Percentiles rank a stretch among this genome's conserved stretches.
These are phyloP conservation scores for Limanda limanda DNA, from an alignment of 2,113 vertebrate species.

Conservation along the genomic window DNA sequence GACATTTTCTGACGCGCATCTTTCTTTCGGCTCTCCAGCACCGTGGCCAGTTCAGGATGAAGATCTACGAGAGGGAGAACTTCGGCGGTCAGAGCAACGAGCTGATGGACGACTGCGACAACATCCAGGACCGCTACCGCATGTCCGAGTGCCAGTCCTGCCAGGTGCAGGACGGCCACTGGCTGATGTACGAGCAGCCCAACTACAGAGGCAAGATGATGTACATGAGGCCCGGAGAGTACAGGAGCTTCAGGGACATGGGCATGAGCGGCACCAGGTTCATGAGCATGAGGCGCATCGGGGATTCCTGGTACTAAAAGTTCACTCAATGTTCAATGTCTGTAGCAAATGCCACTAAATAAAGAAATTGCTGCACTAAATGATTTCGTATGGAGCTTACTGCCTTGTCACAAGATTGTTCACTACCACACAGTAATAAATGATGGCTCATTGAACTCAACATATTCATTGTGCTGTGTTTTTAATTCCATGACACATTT, in stretches of 20 bases:
- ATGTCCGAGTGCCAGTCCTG: slow-evolving; percentile 78
- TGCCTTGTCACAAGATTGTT: background rate
- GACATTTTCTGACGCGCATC: background rate
- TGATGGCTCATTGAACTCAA: background rate
- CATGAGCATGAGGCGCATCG: slow-evolving; percentile 71
- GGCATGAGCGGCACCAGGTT: slow-evolving; percentile 43
- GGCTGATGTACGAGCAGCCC: slow-evolving; percentile 81
- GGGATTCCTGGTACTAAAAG: slow-evolving; percentile 49
- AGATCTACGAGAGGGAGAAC: slow-evolving; percentile 75
- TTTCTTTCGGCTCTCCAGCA: slow-evolving; percentile 15
- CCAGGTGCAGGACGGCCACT: slow-evolving; percentile 81
- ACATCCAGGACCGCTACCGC: slow-evolving; percentile 69
- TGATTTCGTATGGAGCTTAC: background rate
- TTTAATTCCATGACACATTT: background rate
- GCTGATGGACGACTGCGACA: slow-evolving; percentile 73
- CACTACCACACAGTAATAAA: background rate
- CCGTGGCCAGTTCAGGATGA: slow-evolving; percentile 61
- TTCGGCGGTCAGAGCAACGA: slow-evolving; percentile 68
- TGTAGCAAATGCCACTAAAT: background rate
- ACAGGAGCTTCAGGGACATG: slow-evolving; percentile 71
- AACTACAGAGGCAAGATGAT: slow-evolving; percentile 75
- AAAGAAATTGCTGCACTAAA: background rate
- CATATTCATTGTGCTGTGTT: background rate
- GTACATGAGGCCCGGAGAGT: slow-evolving; percentile 73
- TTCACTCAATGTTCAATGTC: slow-evolving; percentile 30